A percentile compares a stretch with the other conserved stretches of the same genome.
phyloP scores from a whole-genome alignment of 2,888 invertebrate species.

The Protonemura montana region DNA sequence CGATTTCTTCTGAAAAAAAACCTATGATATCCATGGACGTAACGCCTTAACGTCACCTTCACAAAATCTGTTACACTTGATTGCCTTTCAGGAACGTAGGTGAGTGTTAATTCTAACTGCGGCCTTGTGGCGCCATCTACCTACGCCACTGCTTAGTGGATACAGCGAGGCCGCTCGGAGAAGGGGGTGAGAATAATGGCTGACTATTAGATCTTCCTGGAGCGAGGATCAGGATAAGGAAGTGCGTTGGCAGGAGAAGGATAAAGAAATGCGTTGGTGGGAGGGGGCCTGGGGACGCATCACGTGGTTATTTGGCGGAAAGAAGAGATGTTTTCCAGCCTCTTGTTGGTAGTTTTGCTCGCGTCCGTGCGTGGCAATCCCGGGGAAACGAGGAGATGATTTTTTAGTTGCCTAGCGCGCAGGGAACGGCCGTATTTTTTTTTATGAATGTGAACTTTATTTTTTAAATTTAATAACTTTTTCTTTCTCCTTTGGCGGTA shows the following conservation, averaged over 20 bases:
- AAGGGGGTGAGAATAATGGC: neutral
- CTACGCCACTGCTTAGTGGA: neutral
- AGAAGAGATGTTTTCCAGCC: neutral
- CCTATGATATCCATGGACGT: too few relatives aligned
- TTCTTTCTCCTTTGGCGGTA: too few relatives aligned
- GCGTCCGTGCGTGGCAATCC: neutral
- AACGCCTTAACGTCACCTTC: too few relatives aligned
- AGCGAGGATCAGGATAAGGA: constrained; percentile 1
- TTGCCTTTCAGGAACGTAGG: too few relatives aligned
- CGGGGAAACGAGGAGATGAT: neutral
- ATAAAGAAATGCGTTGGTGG: neutral
- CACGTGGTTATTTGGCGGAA: neutral
- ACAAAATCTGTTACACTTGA: too few relatives aligned
- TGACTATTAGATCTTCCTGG: neutral
- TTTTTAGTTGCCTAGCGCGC: neutral
- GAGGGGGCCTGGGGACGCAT: neutral
- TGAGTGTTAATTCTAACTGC: too few relatives aligned
- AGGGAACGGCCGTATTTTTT: too few relatives aligned
- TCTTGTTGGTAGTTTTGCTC: neutral
- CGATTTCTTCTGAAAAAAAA: too few relatives aligned
- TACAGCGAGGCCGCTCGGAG: neutral
- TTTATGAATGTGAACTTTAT: too few relatives aligned
- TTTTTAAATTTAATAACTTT: too few relatives aligned
- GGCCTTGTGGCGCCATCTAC: too few relatives aligned
- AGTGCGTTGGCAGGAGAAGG: neutral